Percentiles rank a stretch among this genome's conserved stretches.
These are phyloP conservation scores for Agrochola lota DNA, from an alignment of 2,888 invertebrate species.

Conservation along the genomic window DNA sequence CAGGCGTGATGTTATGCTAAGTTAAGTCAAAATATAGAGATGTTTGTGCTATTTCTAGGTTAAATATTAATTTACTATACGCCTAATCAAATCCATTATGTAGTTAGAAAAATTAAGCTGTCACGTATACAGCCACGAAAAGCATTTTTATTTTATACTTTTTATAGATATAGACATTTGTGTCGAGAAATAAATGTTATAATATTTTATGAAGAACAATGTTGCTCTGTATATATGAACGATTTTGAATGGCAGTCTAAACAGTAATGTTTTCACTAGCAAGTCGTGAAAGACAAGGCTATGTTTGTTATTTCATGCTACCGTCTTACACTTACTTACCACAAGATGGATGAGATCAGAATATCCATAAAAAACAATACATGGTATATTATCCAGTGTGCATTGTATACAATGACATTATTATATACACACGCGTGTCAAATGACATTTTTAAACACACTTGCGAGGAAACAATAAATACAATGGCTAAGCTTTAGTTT, in stretches of 20 bases:
- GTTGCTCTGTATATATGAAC: background rate
- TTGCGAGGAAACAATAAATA: no score
- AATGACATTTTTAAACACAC: no score
- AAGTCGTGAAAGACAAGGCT: slow-evolving; percentile 27
- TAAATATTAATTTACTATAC: no score
- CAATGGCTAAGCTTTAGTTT: no score
- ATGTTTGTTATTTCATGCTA: slow-evolving; percentile 35
- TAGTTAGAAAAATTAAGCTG: no score
- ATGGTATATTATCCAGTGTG: background rate
- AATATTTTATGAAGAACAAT: background rate
- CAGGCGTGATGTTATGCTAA: no score
- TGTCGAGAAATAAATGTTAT: background rate
- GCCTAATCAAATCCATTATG: no score
- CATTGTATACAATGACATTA: background rate
- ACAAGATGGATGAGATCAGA: background rate
- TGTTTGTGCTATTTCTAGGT: no score
- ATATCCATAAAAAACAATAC: background rate
- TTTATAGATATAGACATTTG: no score
- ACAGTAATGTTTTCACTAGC: slow-evolving; percentile 30
- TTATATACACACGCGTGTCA: no score
- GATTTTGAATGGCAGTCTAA: slow-evolving; percentile 17
- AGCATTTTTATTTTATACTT: background rate
- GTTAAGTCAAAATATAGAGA: no score
- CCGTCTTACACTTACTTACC: slow-evolving; percentile 8
- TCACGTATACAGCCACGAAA: no score